phyloP scores from a whole-genome alignment of 2,113 vertebrate genomes.

The Hemichromis elongatus region DNA sequence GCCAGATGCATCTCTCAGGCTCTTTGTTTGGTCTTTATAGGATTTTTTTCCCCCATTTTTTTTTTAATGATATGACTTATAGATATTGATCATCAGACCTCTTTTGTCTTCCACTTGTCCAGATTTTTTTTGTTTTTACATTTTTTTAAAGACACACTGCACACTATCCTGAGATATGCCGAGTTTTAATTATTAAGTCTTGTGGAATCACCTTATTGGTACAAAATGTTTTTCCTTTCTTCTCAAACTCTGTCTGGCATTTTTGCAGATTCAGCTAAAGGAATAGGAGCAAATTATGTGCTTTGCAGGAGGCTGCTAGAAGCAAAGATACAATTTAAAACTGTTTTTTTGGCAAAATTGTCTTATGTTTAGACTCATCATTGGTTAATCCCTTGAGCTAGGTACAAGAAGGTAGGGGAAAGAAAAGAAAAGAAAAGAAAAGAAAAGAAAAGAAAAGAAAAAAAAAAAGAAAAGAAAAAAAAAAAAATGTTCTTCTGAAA shows the following conservation, averaged over 20 bases:
- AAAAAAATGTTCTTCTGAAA: too few species aligned
- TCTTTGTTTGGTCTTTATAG: not conserved
- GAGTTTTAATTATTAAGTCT: not conserved
- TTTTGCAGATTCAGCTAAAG: not conserved
- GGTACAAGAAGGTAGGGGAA: too few species aligned
- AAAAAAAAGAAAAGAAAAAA: too few species aligned
- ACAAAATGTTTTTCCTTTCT: not conserved
- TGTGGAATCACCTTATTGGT: not conserved
- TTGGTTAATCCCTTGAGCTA: not conserved
- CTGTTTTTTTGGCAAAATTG: not conserved
- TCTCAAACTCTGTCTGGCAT: too few species aligned
- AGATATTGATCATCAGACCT: not conserved
- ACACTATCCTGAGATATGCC: not conserved
- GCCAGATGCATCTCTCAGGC: not conserved
- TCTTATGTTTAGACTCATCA: not conserved
- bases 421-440: too few species aligned
- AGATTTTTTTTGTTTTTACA: not conserved
- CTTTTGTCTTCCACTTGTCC: not conserved
- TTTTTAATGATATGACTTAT: not conserved
- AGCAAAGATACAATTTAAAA: not conserved
- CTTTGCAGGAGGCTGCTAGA: not conserved
- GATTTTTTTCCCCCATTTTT: not conserved
- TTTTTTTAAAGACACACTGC: not conserved
- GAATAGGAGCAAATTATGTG: not conserved
- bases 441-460: too few species aligned